Evolutionary conservation across 2,888 invertebrate genomes (phyloP).

Genomic region (Polydrusus cervinus): DNA sequence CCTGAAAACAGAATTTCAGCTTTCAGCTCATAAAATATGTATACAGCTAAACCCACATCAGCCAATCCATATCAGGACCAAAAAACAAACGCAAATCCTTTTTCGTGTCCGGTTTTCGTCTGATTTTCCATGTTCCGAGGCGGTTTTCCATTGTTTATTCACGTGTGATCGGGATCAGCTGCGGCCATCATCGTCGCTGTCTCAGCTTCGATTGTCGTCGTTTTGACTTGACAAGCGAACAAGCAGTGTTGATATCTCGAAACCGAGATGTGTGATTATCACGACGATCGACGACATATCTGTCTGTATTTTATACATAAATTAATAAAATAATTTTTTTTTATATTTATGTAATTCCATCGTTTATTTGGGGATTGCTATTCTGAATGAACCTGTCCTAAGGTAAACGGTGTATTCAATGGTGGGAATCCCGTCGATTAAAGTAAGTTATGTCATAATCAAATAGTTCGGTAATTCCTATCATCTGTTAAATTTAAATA

Average conservation of each 20-base stretch:
- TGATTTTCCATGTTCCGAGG: constrained; percentile 10
- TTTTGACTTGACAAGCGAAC: constrained; percentile 1
- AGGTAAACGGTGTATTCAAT: too few relatives aligned
- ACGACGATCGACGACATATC: neutral
- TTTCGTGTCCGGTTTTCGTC: constrained; percentile 4
- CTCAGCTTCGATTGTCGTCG: constrained; percentile 9
- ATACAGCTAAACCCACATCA: constrained; percentile 9
- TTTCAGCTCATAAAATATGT: constrained; percentile 10
- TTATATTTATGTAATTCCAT: too few relatives aligned
- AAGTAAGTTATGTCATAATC: neutral
- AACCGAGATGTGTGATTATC: constrained; percentile 3
- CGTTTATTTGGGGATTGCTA: too few relatives aligned
- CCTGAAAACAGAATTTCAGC: neutral
- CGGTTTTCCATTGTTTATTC: constrained; percentile 11
- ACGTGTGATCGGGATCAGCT: constrained; percentile 23
- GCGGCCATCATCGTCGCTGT: constrained; percentile 12
- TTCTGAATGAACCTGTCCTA: too few relatives aligned
- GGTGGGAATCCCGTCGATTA: too few relatives aligned
- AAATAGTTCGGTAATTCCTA: neutral
- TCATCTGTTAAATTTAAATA: neutral
- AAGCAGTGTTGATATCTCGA: too few relatives aligned
- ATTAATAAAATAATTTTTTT: too few relatives aligned
- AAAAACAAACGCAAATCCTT: constrained; percentile 5
- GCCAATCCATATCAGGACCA: constrained; percentile 10
- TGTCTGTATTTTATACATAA: neutral